Evolutionary conservation across 37 sponge, comb jelly and placozoan species (phyloP).

Genomic region (Hormiphora californensis): DNA sequence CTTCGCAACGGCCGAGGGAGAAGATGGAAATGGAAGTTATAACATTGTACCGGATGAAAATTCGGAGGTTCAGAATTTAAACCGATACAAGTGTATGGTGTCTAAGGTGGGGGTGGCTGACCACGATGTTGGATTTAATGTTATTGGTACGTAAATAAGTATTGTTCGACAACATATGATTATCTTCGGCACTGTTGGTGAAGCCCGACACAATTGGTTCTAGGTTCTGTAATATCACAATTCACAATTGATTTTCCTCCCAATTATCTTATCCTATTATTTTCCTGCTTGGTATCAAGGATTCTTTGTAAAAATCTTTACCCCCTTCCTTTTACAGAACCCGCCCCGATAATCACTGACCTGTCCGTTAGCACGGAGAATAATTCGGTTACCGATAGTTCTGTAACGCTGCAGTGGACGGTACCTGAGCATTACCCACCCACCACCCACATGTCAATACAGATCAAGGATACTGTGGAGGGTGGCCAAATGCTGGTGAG

Average conservation of each 20-base stretch:
- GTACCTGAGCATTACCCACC: neutral
- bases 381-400: neutral
- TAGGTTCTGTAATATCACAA: too few species aligned
- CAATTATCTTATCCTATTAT: too few species aligned
- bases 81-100: neutral
- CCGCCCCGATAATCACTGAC: neutral
- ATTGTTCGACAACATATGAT: too few species aligned
- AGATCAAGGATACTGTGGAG: neutral
- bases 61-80: neutral
- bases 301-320: too few species aligned
- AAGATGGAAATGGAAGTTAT: neutral
- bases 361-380: neutral
- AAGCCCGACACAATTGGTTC: too few species aligned
- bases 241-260: too few species aligned
- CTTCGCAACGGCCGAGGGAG: neutral
- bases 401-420: neutral
- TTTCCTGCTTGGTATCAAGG: too few species aligned
- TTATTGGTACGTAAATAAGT: neutral
- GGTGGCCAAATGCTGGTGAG: neutral
- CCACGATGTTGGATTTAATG: neutral
- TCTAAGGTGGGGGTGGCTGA: neutral
- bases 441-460: neutral
- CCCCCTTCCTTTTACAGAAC: neutral
- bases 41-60: neutral
- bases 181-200: too few species aligned